Conservation (phyloP, 2,113 vertebrate species). For the Oryzias javanicus region DNA sequence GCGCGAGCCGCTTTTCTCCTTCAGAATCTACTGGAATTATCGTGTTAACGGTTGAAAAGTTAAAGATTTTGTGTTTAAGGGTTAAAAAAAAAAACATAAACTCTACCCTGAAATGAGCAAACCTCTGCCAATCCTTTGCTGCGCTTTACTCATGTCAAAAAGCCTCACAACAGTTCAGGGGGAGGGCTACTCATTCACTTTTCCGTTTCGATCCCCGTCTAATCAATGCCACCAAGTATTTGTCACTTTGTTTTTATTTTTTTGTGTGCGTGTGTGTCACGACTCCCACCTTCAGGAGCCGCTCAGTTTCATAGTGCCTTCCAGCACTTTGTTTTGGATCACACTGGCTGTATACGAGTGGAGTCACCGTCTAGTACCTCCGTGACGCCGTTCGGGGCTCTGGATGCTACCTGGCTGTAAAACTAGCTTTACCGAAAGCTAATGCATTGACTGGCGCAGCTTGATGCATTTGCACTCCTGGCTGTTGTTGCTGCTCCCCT, state of each 20-base stretch:
- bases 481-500: slow-evolving; percentile 30
- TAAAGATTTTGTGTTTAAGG: no score
- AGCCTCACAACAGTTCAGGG: slow-evolving; percentile 26
- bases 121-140: slow-evolving; percentile 61
- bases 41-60: no score
- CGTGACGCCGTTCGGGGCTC: slow-evolving; percentile 45
- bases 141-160: slow-evolving; percentile 40
- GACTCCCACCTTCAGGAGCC: slow-evolving; percentile 70
- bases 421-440: slow-evolving; percentile 48
- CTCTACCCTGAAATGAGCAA: slow-evolving; percentile 43
- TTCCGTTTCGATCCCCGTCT: slow-evolving; percentile 59
- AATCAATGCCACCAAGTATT: slow-evolving; percentile 59
- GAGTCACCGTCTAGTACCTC: slow-evolving; percentile 67
- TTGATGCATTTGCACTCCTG: slow-evolving; percentile 30
- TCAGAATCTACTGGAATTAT: no score
- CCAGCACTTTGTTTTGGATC: slow-evolving; percentile 75
- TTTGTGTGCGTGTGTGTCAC: slow-evolving; percentile 48
- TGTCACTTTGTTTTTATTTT: slow-evolving; percentile 49
- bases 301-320: slow-evolving; percentile 76
- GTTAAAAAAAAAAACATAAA: slow-evolving; percentile 15
- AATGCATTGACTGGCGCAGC: slow-evolving; percentile 20
- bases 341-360: slow-evolving; percentile 49
- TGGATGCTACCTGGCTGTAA: slow-evolving; percentile 25
- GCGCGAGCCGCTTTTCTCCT: no score
- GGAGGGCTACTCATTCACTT: slow-evolving; percentile 10